Conservation (phyloP, 2,797 vertebrate species). For the Lindbergichthys nudifrons region DNA sequence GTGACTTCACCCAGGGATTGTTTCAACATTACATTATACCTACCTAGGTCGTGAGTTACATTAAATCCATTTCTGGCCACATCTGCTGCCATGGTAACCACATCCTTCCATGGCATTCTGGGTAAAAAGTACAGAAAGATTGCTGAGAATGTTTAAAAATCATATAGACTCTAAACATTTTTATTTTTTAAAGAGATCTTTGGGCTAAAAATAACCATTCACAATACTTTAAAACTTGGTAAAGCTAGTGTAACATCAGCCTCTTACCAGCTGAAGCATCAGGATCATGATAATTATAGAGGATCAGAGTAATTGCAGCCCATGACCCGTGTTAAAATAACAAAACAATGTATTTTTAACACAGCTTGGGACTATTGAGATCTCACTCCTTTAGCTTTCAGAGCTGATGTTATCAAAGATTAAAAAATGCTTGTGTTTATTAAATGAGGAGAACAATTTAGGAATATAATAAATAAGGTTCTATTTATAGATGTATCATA, state of each 20-base stretch:
- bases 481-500: background rate
- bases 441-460: background rate
- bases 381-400: slow-evolving; percentile 1
- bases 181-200: background rate
- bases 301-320: slow-evolving; percentile 52
- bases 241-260: background rate
- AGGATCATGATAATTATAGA: slow-evolving; percentile 56
- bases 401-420: slow-evolving; percentile 4
- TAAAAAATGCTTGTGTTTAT: slow-evolving; percentile 10
- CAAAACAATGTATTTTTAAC: slow-evolving; percentile 5
- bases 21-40: slow-evolving; percentile 54
- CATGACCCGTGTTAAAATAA: slow-evolving; percentile 19
- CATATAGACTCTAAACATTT: background rate
- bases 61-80: slow-evolving; percentile 95
- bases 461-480: background rate
- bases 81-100: slow-evolving; percentile 88
- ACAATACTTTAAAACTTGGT: slow-evolving; percentile 3
- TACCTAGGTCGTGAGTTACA: slow-evolving; percentile 95
- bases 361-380: slow-evolving; percentile 25
- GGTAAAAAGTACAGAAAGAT: slow-evolving; percentile 21
- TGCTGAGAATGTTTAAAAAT: slow-evolving; percentile 3
- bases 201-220: background rate
- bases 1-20: slow-evolving; percentile 11
- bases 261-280: slow-evolving; percentile 28
- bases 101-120: slow-evolving; percentile 92